Evolutionary conservation across 2,113 vertebrate genomes (phyloP).

Genomic region (Mustela nigripes): DNA sequence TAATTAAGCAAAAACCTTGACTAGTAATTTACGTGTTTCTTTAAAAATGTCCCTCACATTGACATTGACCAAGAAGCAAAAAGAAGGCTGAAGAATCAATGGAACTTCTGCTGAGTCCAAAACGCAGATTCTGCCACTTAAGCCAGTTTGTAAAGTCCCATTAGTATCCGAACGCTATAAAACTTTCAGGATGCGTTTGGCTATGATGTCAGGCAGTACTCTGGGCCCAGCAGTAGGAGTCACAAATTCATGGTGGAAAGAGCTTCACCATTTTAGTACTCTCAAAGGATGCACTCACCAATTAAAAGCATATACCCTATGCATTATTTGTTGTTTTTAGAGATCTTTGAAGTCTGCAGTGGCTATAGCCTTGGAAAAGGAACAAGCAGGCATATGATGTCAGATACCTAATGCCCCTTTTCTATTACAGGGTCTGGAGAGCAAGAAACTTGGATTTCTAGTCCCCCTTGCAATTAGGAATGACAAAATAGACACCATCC

Average conservation of each 20-base stretch:
- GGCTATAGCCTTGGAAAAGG: background rate
- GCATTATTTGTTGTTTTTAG: constrained; percentile 50
- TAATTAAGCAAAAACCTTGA: constrained; percentile 74
- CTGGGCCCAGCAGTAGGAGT: constrained; percentile 65
- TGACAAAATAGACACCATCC: background rate
- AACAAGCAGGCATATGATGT: background rate
- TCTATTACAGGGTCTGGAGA: background rate
- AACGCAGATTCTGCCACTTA: background rate
- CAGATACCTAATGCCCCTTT: background rate
- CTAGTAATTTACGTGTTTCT: constrained; percentile 72
- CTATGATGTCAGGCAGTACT: constrained; percentile 55
- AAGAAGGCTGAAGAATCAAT: constrained; percentile 69
- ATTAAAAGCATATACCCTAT: background rate
- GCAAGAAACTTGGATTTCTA: background rate
- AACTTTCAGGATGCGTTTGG: constrained; percentile 77
- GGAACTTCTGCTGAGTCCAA: constrained; percentile 60
- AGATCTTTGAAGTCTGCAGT: background rate
- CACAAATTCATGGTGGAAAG: constrained; percentile 63
- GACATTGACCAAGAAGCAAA: constrained; percentile 27
- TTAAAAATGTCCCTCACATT: constrained; percentile 57
- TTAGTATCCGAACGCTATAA: constrained; percentile 72
- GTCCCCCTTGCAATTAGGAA: background rate
- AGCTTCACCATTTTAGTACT: constrained; percentile 64
- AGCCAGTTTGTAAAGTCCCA: constrained; percentile 35
- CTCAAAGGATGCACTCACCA: constrained; percentile 41